Percentiles rank a stretch among this genome's conserved stretches.
phyloP scores from a whole-genome alignment of 1,140 invertebrate genomes.

The Helicoverpa zea region DNA sequence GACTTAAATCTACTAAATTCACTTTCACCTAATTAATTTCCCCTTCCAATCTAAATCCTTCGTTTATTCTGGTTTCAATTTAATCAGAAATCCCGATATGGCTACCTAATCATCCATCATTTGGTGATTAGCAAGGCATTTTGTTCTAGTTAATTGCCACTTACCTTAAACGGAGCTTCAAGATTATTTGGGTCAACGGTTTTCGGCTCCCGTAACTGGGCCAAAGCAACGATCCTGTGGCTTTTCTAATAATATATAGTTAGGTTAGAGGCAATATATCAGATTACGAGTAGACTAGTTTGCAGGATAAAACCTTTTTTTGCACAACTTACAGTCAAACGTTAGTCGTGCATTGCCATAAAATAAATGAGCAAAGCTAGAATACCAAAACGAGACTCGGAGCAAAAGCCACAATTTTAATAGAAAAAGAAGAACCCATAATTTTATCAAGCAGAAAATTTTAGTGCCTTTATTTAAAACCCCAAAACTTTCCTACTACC shows the following conservation, averaged over 20 bases:
- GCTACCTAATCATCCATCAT: conserved; percentile 11
- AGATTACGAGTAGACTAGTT: conserved; percentile 4
- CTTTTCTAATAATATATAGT: conserved; percentile 9
- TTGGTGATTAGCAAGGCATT: conserved; percentile 25
- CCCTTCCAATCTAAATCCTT: neutral
- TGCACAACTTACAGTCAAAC: neutral
- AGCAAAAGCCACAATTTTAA: neutral
- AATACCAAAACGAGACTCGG: too few species aligned
- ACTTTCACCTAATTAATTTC: too few species aligned
- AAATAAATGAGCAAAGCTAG: too few species aligned
- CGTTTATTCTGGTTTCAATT: neutral
- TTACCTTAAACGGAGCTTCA: conserved; percentile 17
- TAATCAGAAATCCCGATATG: neutral
- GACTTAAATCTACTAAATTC: too few species aligned
- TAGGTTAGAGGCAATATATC: conserved; percentile 22
- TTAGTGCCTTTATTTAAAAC: conserved; percentile 38
- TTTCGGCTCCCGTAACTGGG: conserved; percentile 30
- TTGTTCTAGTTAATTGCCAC: conserved; percentile 25
- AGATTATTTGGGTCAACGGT: conserved; percentile 31
- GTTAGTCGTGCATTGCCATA: neutral
- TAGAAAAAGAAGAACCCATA: neutral
- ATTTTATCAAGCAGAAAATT: neutral
- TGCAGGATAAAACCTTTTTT: neutral
- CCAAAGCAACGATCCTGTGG: conserved; percentile 10
- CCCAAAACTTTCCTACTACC: neutral